Percentiles rank a stretch among this genome's conserved stretches.
Evolutionary conservation across 2,888 invertebrate species (phyloP).

Genomic region (Ceraclea dissimilis): DNA sequence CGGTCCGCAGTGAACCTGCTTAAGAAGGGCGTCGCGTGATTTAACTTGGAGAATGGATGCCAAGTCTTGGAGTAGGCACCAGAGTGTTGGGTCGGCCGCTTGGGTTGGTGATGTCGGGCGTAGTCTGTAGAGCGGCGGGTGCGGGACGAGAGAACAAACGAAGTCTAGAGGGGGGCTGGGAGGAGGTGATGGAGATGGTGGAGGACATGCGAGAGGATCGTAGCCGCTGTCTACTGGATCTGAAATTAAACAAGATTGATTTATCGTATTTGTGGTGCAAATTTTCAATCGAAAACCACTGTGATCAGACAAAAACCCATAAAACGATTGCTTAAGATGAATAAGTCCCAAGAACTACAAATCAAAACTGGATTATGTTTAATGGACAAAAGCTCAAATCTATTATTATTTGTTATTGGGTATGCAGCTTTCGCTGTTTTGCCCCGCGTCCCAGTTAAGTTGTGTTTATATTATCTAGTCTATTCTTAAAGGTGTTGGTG

Average conservation of each 20-base stretch:
- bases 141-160: constrained; percentile 69
- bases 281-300: no score
- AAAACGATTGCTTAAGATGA: no score
- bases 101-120: constrained; percentile 51
- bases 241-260: constrained; percentile 31
- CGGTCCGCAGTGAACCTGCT: constrained; percentile 60
- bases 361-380: no score
- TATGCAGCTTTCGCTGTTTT: no score
- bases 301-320: not conserved
- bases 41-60: constrained; percentile 70
- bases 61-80: constrained; percentile 75
- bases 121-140: constrained; percentile 75
- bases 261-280: no score
- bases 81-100: constrained; percentile 53
- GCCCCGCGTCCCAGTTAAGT: no score
- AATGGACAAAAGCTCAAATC: no score
- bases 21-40: constrained; percentile 70
- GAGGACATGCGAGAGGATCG: constrained; percentile 52
- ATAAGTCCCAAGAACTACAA: no score
- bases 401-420: no score
- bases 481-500: no score
- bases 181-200: constrained; percentile 45
- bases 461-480: no score
- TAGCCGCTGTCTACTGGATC: constrained; percentile 49
- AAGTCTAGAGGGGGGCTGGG: constrained; percentile 59